Conservation (phyloP, 2,888 invertebrate species). For the Macrosiphum euphorbiae region DNA sequence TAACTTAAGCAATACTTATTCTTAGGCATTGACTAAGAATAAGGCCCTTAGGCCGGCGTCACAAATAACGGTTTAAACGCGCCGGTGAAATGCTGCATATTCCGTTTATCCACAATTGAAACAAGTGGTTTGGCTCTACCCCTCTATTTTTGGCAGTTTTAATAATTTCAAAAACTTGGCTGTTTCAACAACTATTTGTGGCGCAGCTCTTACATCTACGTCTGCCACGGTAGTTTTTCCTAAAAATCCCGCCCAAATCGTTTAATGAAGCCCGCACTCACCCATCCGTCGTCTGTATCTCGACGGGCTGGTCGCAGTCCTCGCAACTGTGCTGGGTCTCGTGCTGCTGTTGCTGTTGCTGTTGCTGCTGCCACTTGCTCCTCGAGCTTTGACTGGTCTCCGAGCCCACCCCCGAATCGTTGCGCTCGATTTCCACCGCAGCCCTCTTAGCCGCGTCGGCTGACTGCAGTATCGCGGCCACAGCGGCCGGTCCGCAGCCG, state of each 20-base stretch:
- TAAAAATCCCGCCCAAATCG: background rate
- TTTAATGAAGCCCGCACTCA: conserved; percentile 67
- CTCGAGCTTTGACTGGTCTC: conserved; percentile 90
- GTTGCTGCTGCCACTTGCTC: conserved; percentile 74
- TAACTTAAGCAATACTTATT: no score
- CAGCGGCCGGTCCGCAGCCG: conserved; percentile 71
- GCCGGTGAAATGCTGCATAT: no score
- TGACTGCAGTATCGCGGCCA: conserved; percentile 79
- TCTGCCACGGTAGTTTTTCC: background rate
- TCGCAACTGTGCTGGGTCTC: conserved; percentile 82
- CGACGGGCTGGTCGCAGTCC: conserved; percentile 87
- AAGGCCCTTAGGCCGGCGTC: no score
- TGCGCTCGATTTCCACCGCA: conserved; percentile 86
- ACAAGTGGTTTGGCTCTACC: no score
- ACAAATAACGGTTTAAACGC: no score
- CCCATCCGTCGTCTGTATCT: conserved; percentile 80
- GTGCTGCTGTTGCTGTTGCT: conserved; percentile 72
- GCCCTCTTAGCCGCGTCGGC: conserved; percentile 72
- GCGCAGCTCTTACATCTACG: no score
- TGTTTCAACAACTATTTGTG: no score
- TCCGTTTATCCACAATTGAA: no score
- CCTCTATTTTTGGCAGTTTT: no score
- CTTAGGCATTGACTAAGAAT: no score
- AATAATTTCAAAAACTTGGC: no score
- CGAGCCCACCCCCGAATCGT: conserved; percentile 93